Conservation (phyloP, 2,113 vertebrate genomes). For the Phaethornis superciliosus region DNA sequence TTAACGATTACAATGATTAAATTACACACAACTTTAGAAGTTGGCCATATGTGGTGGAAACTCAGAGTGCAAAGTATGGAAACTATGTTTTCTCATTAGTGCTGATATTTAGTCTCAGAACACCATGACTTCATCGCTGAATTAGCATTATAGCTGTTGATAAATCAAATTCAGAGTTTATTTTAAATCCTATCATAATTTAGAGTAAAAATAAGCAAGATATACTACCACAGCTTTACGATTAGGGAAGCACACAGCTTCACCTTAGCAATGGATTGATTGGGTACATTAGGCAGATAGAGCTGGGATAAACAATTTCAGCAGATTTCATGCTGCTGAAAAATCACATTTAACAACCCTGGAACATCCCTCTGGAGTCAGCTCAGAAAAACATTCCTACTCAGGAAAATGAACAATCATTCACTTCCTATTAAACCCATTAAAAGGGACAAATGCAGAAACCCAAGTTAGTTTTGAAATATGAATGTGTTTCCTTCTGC, state of each 20-base stretch:
- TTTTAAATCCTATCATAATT: slow-evolving; percentile 34
- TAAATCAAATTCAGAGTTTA: slow-evolving; percentile 50
- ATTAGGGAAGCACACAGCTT: neutral
- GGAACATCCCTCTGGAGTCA: slow-evolving; percentile 9
- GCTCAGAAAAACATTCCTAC: neutral
- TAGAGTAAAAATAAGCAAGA: slow-evolving; percentile 42
- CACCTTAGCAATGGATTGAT: slow-evolving; percentile 21
- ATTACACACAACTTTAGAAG: neutral
- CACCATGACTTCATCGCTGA: slow-evolving; percentile 16
- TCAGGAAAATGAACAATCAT: neutral
- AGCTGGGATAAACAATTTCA: slow-evolving; percentile 11
- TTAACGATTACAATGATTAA: neutral
- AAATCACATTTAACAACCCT: slow-evolving; percentile 13
- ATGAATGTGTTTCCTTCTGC: neutral
- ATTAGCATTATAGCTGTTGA: slow-evolving; percentile 38
- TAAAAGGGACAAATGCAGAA: neutral
- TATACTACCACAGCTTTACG: neutral
- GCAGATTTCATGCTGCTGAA: neutral
- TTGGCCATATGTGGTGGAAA: neutral
- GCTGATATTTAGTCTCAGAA: slow-evolving; percentile 17
- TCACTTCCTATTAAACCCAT: neutral
- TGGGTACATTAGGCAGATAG: slow-evolving; percentile 16
- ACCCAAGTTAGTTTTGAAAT: neutral
- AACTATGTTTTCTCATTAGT: slow-evolving; percentile 47
- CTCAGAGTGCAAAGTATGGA: neutral